Evolutionary conservation across 2,888 invertebrate genomes (phyloP), one percentile per base, ranked within the genome.

Genomic region (Pollenia angustigena): DNA sequence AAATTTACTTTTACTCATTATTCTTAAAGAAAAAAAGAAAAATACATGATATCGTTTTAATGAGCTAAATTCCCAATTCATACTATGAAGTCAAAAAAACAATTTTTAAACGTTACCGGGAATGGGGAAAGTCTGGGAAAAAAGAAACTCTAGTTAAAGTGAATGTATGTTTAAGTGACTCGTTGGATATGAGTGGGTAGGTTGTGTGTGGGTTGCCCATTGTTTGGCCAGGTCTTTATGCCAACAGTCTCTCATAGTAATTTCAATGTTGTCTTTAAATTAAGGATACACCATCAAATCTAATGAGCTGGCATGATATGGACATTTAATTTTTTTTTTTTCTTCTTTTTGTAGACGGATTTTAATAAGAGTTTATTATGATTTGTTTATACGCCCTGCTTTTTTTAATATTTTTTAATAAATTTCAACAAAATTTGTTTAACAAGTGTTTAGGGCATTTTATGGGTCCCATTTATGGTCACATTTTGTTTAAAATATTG

Each of bases 211-310:
- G 69, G 52, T 44, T 44, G 48, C 52, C 58, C 60, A 68, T 58
- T 68, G 66, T 74, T 68, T 72, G 50, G 11, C 32, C 46, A 62
- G 14, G 11, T 75, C 44, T 14, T 48, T 74, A 2, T 60, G 58
- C 6, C 50, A 74, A 74, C 48, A 56, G 14, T 60, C 40, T 40
- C 32, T 74, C 54, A 58, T 54, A 48, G 68, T 54, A 54, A 75
- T 81, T 76, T 81, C 48, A 62, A 69, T 68, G 68, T 81, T 72
- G 64, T 12, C 18, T 50, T 60, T 80, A 50, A 64, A 72, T 78
- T 68, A 66, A 78, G 72, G 46, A 62, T 60, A 11, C 32, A 48
- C 48, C 69, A 78, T 66, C 16, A 78, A 75, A 75, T 79, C 54
- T 74, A 75, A 80, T 80, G 62, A 75, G 62, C 50, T 44, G 72